A percentile compares a stretch with the other conserved stretches of the same genome.
phyloP scores from a whole-genome alignment of 2,888 invertebrate genomes.

The Polymixis flavicincta region DNA sequence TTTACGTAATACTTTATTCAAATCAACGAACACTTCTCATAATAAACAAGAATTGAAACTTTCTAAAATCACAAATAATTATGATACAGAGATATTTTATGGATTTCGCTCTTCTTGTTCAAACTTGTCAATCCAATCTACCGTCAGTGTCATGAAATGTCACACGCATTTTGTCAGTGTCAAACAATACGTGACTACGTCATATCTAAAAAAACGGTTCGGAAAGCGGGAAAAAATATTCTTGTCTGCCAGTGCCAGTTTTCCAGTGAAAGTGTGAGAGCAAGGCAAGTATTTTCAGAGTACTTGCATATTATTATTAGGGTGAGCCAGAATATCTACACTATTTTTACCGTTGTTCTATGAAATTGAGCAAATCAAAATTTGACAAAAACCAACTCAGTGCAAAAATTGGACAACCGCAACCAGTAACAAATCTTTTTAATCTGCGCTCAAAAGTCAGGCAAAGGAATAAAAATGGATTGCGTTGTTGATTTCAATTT shows the following conservation, averaged over 20 bases:
- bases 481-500: constrained; percentile 7
- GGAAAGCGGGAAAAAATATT: constrained; percentile 7
- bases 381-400: not conserved
- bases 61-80: constrained; percentile 6
- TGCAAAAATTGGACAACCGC: not conserved
- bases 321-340: not conserved
- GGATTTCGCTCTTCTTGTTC: not conserved
- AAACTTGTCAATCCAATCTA: constrained; percentile 6
- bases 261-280: not conserved
- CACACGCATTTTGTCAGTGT: not conserved
- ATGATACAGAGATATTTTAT: too few species aligned
- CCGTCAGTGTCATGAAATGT: not conserved
- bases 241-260: constrained; percentile 16
- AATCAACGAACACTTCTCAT: not conserved
- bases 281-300: not conserved
- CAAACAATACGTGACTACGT: not conserved
- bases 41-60: not conserved
- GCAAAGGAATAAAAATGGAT: constrained; percentile 50
- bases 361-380: not conserved
- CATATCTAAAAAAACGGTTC: constrained; percentile 3
- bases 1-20: not conserved
- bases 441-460: constrained; percentile 43
- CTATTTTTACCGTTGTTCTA: not conserved
- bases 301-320: not conserved
- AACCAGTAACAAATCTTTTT: constrained; percentile 5